Percentiles rank a stretch among this genome's conserved stretches.
These are phyloP conservation scores for Pardalotus punctatus DNA, from an alignment of 2,113 vertebrate genomes.

Conservation along the genomic window DNA sequence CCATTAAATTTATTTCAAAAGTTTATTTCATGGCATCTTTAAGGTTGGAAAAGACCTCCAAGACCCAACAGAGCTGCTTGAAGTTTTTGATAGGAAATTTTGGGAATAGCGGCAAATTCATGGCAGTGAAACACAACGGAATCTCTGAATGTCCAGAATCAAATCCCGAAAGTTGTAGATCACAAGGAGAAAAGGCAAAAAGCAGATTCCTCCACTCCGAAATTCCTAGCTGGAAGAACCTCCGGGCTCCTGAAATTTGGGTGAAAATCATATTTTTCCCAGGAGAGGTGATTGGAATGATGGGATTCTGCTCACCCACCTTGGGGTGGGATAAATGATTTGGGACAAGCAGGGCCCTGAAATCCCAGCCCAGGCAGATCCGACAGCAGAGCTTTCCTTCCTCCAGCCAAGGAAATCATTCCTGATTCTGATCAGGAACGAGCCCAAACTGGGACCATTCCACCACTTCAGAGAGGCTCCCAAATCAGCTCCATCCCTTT, in stretches of 20 bases:
- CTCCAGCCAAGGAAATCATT: background rate
- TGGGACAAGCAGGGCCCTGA: background rate
- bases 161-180: background rate
- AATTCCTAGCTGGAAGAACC: background rate
- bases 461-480: background rate
- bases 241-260: background rate
- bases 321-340: background rate
- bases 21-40: background rate
- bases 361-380: background rate
- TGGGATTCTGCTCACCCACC: fast-evolving
- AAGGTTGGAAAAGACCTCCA: background rate
- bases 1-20: background rate
- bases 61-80: background rate
- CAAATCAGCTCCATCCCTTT: background rate
- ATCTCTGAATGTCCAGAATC: background rate
- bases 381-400: background rate
- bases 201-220: background rate
- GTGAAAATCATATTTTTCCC: background rate
- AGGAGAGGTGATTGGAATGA: background rate
- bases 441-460: background rate
- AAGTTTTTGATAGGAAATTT: background rate
- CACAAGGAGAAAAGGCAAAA: background rate
- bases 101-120: background rate
- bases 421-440: no score
- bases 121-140: background rate